These are phyloP conservation scores for Agrochola lychnidis DNA, from an alignment of 2,888 invertebrate species.

Conservation along the genomic window DNA sequence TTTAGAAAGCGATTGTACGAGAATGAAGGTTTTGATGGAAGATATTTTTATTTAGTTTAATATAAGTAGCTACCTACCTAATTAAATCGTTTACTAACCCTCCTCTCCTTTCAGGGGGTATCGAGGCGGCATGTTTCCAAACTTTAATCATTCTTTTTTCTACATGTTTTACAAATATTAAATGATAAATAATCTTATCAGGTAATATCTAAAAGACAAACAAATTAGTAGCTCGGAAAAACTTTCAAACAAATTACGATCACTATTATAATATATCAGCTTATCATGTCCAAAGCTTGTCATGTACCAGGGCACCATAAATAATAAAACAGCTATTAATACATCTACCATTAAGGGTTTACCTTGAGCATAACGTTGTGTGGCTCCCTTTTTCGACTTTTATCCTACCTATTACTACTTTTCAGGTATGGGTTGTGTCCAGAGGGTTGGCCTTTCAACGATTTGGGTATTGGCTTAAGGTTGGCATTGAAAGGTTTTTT, in stretches of 20 bases:
- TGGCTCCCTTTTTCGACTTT: slow-evolving; percentile 30
- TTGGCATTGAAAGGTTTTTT: slow-evolving; percentile 3
- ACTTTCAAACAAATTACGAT: slow-evolving; percentile 29
- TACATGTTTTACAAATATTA: neutral
- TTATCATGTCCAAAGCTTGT: slow-evolving; percentile 35
- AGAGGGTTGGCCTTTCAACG: slow-evolving; percentile 34
- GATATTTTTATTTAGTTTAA: neutral
- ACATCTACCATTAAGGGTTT: slow-evolving; percentile 41
- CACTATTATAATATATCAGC: slow-evolving; percentile 32
- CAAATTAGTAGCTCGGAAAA: slow-evolving; percentile 20
- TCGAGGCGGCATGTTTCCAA: too few species aligned
- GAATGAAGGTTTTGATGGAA: neutral
- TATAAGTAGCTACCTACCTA: neutral
- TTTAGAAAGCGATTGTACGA: neutral
- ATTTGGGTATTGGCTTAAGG: slow-evolving; percentile 46
- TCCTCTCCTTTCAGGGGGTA: too few species aligned
- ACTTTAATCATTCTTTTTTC: too few species aligned
- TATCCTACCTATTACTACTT: slow-evolving; percentile 45
- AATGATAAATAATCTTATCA: neutral
- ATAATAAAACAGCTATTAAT: slow-evolving; percentile 49
- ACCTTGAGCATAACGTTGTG: slow-evolving; percentile 38
- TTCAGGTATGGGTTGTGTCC: slow-evolving; percentile 47
- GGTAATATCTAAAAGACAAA: neutral
- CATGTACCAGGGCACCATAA: slow-evolving; percentile 38
- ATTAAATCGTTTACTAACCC: neutral